Percentiles rank a stretch among this genome's conserved stretches.
Conservation (phyloP, 2,113 vertebrate species). For the Catagonus wagneri region DNA sequence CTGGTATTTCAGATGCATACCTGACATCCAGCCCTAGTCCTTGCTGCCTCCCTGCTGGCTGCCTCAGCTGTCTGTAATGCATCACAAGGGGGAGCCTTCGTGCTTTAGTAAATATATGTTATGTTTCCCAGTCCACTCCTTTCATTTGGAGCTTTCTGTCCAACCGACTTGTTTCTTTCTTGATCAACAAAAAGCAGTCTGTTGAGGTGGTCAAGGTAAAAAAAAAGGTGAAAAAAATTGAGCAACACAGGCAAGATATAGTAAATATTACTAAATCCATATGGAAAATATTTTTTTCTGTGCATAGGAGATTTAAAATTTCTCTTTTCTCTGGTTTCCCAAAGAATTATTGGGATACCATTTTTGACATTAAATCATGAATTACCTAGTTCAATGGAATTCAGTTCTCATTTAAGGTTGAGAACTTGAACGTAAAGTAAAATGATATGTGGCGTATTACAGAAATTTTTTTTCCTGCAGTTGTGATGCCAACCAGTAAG, state of each 20-base stretch:
- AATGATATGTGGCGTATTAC: not conserved
- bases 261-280: not conserved
- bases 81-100: slow-evolving; percentile 79
- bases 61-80: not conserved
- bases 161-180: slow-evolving; percentile 55
- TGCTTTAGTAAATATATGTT: slow-evolving; percentile 66
- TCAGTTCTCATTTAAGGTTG: slow-evolving; percentile 9
- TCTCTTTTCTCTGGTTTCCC: not conserved
- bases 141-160: slow-evolving; percentile 46
- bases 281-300: not conserved
- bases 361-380: too few species aligned
- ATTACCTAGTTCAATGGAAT: too few species aligned
- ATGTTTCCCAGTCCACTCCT: not conserved
- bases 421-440: slow-evolving; percentile 18
- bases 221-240: not conserved
- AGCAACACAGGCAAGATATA: not conserved
- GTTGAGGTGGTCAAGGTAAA: not conserved
- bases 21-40: not conserved
- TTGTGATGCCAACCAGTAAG: not conserved
- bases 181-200: slow-evolving; percentile 40
- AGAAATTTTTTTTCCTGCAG: not conserved
- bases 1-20: not conserved
- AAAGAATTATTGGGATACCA: slow-evolving; percentile 26
- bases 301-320: not conserved
- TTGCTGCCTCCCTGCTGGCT: not conserved